A percentile compares a stretch with the other conserved stretches of the same genome.
Conservation (phyloP, 2,797 vertebrate species). For the Malurus leucopterus region DNA sequence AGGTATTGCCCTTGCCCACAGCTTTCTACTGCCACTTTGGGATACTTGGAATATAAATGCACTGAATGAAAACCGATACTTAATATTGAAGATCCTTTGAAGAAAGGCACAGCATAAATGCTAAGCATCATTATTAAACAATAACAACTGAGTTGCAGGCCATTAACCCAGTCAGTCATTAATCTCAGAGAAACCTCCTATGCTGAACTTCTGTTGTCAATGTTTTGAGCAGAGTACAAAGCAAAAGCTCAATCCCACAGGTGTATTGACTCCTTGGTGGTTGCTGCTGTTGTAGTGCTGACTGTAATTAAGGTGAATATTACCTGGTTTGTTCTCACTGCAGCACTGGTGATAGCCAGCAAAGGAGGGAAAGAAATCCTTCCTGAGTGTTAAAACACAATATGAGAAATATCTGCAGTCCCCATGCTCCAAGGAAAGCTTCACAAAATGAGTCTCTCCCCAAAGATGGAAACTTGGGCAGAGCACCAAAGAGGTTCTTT, state of each 20-base stretch:
- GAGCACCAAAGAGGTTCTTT: background rate
- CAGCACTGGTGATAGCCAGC: background rate
- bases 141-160: slow-evolving; percentile 12
- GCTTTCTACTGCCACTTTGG: slow-evolving; percentile 12
- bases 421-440: background rate
- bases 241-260: background rate
- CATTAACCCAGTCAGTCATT: slow-evolving; percentile 33
- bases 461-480: background rate
- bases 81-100: slow-evolving; percentile 14
- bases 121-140: slow-evolving; percentile 33
- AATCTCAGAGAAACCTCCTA: background rate
- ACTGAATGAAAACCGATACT: background rate
- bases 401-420: background rate
- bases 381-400: background rate
- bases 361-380: background rate
- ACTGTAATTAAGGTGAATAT: slow-evolving; percentile 2
- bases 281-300: background rate
- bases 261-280: background rate
- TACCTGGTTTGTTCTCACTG: background rate
- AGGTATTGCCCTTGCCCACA: background rate
- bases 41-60: background rate
- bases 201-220: background rate
- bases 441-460: background rate
- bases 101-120: background rate
- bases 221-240: background rate